A percentile compares a stretch with the other conserved stretches of the same genome.
Conservation (phyloP, 2,113 vertebrate genomes). For the Formicarius rufipectus region DNA sequence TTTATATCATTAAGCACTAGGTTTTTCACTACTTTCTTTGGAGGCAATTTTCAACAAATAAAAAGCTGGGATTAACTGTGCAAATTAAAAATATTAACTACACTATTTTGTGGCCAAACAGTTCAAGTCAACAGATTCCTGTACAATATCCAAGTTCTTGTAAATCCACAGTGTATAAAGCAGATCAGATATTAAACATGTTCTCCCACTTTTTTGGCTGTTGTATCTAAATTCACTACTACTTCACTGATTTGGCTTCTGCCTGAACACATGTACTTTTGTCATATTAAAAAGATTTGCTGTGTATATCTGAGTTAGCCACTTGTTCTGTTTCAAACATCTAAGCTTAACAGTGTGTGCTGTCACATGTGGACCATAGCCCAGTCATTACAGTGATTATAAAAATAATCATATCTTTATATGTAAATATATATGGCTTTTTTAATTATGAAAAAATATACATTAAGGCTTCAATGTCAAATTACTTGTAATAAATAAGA, state of each 20-base stretch:
- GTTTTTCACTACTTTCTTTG: neutral
- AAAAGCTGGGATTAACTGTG: neutral
- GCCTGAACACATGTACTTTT: neutral
- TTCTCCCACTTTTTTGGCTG: neutral
- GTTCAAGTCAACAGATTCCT: neutral
- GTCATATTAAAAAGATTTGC: neutral
- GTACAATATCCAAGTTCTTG: neutral
- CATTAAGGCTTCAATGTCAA: neutral
- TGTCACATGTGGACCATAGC: neutral
- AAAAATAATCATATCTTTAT: neutral
- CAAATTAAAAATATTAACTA: neutral
- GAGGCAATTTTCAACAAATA: neutral
- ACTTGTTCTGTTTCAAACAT: neutral
- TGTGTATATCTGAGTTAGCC: neutral
- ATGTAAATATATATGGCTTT: neutral
- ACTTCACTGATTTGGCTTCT: neutral
- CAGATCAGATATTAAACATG: neutral
- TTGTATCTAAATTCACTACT: neutral
- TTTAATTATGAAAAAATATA: neutral
- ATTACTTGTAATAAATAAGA: neutral
- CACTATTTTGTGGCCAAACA: neutral
- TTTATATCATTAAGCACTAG: neutral
- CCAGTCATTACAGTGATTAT: neutral
- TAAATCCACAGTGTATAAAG: neutral
- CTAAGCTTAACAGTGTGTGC: neutral